phyloP scores from a whole-genome alignment of 2,888 invertebrate genomes.

The Mellilla xanthometata region DNA sequence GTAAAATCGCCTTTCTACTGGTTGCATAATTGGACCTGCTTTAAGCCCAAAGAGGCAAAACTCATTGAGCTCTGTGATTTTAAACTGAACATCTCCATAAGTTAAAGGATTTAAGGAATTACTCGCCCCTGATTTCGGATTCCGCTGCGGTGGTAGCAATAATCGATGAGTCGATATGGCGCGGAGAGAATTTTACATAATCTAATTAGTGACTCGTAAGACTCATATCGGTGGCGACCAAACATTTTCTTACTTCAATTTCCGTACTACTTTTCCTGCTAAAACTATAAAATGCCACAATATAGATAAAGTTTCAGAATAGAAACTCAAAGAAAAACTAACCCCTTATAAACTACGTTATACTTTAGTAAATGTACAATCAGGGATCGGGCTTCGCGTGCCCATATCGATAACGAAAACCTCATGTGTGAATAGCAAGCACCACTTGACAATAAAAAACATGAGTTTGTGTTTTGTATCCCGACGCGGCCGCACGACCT shows the following conservation, averaged over 20 bases:
- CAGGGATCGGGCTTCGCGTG: constrained; percentile 18
- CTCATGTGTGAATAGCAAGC: constrained; percentile 35
- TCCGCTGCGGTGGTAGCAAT: constrained; percentile 19
- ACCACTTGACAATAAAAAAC: constrained; percentile 42
- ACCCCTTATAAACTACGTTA: background rate
- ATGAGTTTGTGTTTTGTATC: constrained; percentile 44
- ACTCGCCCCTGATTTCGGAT: constrained; percentile 13
- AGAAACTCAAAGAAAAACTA: background rate
- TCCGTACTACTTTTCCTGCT: no score
- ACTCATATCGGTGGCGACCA: no score
- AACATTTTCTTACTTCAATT: no score
- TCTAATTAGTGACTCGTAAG: no score
- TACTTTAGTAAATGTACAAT: constrained; percentile 6
- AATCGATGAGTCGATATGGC: constrained; percentile 35
- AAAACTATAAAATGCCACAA: no score
- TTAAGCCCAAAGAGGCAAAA: background rate
- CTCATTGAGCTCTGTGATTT: background rate
- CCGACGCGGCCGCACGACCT: constrained; percentile 57
- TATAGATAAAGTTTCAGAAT: no score
- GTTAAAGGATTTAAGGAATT: constrained; percentile 8
- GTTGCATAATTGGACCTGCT: background rate
- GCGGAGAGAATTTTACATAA: constrained; percentile 41
- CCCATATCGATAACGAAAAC: constrained; percentile 26
- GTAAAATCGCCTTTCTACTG: background rate
- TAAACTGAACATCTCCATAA: background rate